Percentiles rank a stretch among this genome's conserved stretches.
Conservation (phyloP, 2,113 vertebrate species). For the Xiphorhynchus elegans region DNA sequence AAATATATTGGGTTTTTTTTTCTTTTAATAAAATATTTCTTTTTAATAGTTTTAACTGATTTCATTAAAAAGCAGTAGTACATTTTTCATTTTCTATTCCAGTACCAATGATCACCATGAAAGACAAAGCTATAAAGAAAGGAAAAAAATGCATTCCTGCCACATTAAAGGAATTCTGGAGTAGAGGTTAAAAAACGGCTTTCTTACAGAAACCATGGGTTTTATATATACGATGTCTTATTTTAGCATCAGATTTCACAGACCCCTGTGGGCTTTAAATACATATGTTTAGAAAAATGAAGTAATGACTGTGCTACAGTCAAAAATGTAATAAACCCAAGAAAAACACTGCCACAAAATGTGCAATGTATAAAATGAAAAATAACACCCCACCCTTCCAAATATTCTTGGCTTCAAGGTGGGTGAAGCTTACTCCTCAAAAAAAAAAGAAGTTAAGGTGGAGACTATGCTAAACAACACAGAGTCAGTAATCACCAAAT, state of each 20-base stretch:
- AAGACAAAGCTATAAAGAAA: slow-evolving; percentile 27
- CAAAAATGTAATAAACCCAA: slow-evolving; percentile 56
- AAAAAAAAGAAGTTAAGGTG: neutral
- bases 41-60: slow-evolving; percentile 31
- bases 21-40: neutral
- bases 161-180: slow-evolving; percentile 31
- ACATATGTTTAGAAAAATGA: slow-evolving; percentile 63
- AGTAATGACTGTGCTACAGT: slow-evolving; percentile 50
- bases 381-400: slow-evolving; percentile 9
- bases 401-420: slow-evolving; percentile 42
- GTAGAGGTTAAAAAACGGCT: slow-evolving; percentile 25
- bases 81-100: neutral
- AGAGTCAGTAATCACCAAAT: neutral
- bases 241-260: slow-evolving; percentile 62
- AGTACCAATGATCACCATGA: neutral
- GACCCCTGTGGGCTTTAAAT: slow-evolving; percentile 46
- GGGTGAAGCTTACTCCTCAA: neutral
- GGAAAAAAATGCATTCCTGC: neutral
- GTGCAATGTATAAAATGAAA: slow-evolving; percentile 43
- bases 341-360: slow-evolving; percentile 56
- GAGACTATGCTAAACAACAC: slow-evolving; percentile 26
- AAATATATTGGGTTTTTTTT: neutral
- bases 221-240: slow-evolving; percentile 42
- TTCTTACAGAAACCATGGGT: slow-evolving; percentile 21
- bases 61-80: slow-evolving; percentile 15